These are phyloP conservation scores for Oncorhynchus clarkii DNA, from an alignment of 2,113 vertebrate genomes.

Conservation along the genomic window DNA sequence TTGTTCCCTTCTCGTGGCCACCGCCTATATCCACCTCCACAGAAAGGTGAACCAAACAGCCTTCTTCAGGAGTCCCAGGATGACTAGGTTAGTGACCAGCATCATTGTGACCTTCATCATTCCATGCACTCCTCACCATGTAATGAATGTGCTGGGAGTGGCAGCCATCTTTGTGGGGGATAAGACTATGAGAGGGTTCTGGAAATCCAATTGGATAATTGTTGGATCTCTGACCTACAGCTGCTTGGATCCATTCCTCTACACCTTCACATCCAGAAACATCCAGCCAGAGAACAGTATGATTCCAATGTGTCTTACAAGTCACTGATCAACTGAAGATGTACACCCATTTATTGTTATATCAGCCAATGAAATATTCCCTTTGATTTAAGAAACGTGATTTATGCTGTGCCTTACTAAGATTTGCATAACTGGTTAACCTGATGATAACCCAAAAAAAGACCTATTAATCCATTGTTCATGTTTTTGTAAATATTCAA, in stretches of 20 bases:
- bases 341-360: no score
- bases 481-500: no score
- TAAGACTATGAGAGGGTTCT: not conserved
- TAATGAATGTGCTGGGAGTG: conserved; percentile 50
- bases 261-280: conserved; percentile 62
- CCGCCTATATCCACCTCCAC: conserved; percentile 57
- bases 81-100: conserved; percentile 49
- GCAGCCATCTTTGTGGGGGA: not conserved
- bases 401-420: no score
- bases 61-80: conserved; percentile 41
- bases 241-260: conserved; percentile 72
- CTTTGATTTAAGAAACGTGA: no score
- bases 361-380: no score
- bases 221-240: conserved; percentile 45
- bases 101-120: conserved; percentile 62
- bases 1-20: conserved; percentile 65
- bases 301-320: no score
- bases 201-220: not conserved
- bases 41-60: conserved; percentile 56
- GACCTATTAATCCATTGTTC: no score
- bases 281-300: not conserved
- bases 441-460: no score
- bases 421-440: no score
- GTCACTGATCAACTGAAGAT: no score
- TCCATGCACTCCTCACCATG: conserved; percentile 67